These are phyloP conservation scores for Callionymus lyra DNA, from an alignment of 2,113 vertebrate genomes.

Conservation along the genomic window DNA sequence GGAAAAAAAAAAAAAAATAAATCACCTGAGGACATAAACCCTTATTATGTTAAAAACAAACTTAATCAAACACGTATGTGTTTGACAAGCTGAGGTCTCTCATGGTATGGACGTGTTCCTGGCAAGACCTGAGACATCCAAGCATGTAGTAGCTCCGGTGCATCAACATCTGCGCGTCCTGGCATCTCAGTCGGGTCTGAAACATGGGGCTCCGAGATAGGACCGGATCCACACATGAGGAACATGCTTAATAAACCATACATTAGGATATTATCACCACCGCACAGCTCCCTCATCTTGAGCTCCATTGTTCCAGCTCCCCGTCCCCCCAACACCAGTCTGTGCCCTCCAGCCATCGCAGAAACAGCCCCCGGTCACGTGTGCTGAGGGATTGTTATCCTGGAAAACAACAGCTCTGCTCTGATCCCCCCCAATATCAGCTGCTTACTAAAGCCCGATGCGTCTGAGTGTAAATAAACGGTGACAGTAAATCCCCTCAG, in stretches of 20 bases:
- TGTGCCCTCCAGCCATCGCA: slow-evolving; percentile 1
- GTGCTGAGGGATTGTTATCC: slow-evolving; percentile 1
- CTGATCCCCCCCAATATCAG: slow-evolving; percentile 8
- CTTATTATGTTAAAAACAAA: slow-evolving; percentile 40
- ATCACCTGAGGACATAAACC: slow-evolving; percentile 33
- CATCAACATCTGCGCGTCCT: slow-evolving; percentile 41
- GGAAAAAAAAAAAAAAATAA: slow-evolving; percentile 28
- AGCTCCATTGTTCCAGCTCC: slow-evolving; percentile 15
- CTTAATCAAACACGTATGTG: slow-evolving; percentile 19
- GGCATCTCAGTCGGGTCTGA: slow-evolving; percentile 41
- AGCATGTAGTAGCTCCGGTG: slow-evolving; percentile 10
- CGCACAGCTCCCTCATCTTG: slow-evolving; percentile 13
- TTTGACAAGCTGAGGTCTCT: slow-evolving; percentile 4
- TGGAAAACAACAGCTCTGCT: slow-evolving; percentile 6
- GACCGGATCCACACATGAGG: slow-evolving; percentile 26
- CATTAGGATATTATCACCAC: too few relatives aligned
- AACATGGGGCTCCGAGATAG: slow-evolving; percentile 30
- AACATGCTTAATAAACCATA: slow-evolving; percentile 25
- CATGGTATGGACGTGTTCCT: slow-evolving; percentile 16
- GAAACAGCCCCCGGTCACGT: slow-evolving; percentile 13
- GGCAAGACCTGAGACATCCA: slow-evolving; percentile 15
- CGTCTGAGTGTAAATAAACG: slow-evolving; percentile 19
- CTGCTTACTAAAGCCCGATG: background rate
- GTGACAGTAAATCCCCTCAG: slow-evolving; percentile 1
- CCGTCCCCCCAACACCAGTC: slow-evolving; percentile 3